Percentiles rank a stretch among this genome's conserved stretches.
phyloP scores from a whole-genome alignment of 2,888 invertebrate genomes.

The Tinea semifulvella region DNA sequence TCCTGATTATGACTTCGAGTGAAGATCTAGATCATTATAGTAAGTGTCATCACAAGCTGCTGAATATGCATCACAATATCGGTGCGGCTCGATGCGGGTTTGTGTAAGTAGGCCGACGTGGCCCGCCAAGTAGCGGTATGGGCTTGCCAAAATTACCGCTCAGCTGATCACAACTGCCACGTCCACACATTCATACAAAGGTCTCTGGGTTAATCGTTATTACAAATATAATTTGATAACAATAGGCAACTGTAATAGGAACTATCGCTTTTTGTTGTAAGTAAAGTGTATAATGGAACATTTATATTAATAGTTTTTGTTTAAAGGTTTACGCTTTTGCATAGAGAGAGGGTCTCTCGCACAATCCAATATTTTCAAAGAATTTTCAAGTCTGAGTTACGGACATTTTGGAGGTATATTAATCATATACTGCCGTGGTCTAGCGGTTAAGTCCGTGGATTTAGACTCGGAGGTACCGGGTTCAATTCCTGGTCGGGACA shows the following conservation, averaged over 20 bases:
- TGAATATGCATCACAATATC: background rate
- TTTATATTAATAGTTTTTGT: no score
- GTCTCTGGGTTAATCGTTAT: slow-evolving; percentile 49
- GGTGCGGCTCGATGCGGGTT: background rate
- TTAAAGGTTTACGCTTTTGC: no score
- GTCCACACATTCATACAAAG: slow-evolving; percentile 31
- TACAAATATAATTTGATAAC: slow-evolving; percentile 1
- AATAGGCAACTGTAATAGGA: background rate
- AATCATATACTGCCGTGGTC: no score
- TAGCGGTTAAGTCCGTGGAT: no score
- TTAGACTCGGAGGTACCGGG: no score
- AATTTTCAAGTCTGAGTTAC: no score
- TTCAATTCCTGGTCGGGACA: no score
- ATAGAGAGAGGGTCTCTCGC: no score
- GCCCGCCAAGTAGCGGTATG: slow-evolving; percentile 27
- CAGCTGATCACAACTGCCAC: slow-evolving; percentile 35
- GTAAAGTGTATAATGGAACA: no score
- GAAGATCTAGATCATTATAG: background rate
- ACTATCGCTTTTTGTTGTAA: no score
- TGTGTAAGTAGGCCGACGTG: slow-evolving; percentile 7
- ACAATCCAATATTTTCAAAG: no score
- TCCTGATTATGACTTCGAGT: background rate
- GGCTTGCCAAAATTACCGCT: slow-evolving; percentile 29
- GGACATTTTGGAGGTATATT: no score
- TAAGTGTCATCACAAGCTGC: slow-evolving; percentile 1